phyloP scores from a whole-genome alignment of 1,140 invertebrate genomes.

The Tachypleus tridentatus region DNA sequence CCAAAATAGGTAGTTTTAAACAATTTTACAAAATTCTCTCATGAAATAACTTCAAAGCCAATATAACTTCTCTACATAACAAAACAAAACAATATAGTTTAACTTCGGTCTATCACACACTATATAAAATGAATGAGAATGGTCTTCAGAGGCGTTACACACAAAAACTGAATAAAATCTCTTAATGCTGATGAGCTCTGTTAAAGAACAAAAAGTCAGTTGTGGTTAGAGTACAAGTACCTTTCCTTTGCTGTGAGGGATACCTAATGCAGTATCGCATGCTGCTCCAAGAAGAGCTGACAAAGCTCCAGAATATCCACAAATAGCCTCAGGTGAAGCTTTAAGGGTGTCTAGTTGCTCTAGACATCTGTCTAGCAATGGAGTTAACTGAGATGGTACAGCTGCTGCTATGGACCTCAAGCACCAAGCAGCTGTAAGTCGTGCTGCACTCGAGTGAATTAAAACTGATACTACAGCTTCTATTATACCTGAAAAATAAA shows the following conservation, averaged over 20 bases:
- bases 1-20: no score
- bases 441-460: slow-evolving; percentile 82
- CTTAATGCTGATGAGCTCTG: no score
- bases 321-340: slow-evolving; percentile 83
- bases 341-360: slow-evolving; percentile 76
- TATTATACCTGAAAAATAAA: slow-evolving; percentile 36
- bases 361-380: slow-evolving; percentile 73
- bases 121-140: no score
- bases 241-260: slow-evolving; percentile 92
- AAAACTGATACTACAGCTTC: slow-evolving; percentile 63
- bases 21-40: no score
- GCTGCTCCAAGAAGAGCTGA: slow-evolving; percentile 87
- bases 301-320: slow-evolving; percentile 84
- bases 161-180: no score
- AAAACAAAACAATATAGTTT: no score
- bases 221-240: slow-evolving; percentile 36
- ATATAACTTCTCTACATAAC: no score
- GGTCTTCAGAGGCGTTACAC: no score
- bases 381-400: slow-evolving; percentile 84
- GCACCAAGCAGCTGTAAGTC: slow-evolving; percentile 89
- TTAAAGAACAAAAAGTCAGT: slow-evolving; percentile 6
- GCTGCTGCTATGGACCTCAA: slow-evolving; percentile 81
- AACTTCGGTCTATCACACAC: no score
- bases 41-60: no score
- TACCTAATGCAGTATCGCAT: slow-evolving; percentile 76